phyloP scores from a whole-genome alignment of 2,888 invertebrate genomes.

The Epinotia brunnichana region DNA sequence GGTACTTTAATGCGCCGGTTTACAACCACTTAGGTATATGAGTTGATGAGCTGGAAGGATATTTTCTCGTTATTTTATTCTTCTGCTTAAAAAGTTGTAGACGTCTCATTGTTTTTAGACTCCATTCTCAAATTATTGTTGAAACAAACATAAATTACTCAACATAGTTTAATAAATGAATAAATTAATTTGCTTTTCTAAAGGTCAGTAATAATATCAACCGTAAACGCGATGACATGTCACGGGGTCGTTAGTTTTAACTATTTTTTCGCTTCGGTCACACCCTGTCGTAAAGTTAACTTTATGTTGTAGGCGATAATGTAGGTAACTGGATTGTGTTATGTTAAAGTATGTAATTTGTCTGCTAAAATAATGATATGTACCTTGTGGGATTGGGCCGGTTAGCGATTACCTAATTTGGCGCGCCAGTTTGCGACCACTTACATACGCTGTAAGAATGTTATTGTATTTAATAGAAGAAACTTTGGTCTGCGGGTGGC shows the following conservation, averaged over 20 bases:
- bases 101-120: no score
- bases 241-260: conserved; percentile 5
- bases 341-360: conserved; percentile 20
- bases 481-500: no score
- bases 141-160: no score
- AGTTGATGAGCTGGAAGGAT: no score
- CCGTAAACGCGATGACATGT: conserved; percentile 20
- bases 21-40: no score
- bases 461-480: no score
- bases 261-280: conserved; percentile 10
- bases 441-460: no score
- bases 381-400: background rate
- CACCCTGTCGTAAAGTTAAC: conserved; percentile 27
- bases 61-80: no score
- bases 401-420: no score
- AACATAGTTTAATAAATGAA: background rate
- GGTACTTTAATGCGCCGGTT: no score
- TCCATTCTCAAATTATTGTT: background rate
- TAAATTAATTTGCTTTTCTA: background rate
- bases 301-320: conserved; percentile 21
- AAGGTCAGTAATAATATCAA: conserved; percentile 14
- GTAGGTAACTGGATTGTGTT: conserved; percentile 21
- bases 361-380: conserved; percentile 1
- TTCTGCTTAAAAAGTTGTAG: no score
- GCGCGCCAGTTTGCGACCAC: no score